These are phyloP conservation scores for Sarcophaga bullata DNA, from an alignment of 1,140 invertebrate species.

Conservation along the genomic window DNA sequence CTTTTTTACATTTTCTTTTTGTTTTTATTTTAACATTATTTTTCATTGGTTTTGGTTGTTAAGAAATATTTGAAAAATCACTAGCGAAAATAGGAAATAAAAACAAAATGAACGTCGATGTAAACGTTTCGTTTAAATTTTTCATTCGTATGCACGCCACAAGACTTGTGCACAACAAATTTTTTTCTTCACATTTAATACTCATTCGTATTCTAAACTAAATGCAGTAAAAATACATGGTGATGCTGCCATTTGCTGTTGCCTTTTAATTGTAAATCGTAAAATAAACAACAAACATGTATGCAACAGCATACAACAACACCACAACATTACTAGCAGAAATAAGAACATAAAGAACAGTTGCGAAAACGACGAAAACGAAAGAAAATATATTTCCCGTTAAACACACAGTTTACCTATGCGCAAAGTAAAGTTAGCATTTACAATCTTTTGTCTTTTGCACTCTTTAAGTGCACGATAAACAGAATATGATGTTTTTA, in stretches of 20 bases:
- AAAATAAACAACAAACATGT: slow-evolving; percentile 7
- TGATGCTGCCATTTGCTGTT: not conserved
- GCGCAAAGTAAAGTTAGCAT: no score
- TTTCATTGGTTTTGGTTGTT: no score
- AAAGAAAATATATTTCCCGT: no score
- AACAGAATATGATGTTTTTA: no score
- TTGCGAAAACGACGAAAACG: not conserved
- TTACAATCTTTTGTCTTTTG: no score
- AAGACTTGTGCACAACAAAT: not conserved
- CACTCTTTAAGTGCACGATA: no score
- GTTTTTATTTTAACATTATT: no score
- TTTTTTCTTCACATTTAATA: not conserved
- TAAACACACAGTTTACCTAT: no score
- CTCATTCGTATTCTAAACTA: not conserved
- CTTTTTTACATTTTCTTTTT: no score
- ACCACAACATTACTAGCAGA: no score
- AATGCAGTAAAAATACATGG: not conserved
- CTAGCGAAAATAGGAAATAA: slow-evolving; percentile 6
- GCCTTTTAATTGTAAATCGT: not conserved
- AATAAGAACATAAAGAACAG: not conserved
- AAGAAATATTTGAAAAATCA: slow-evolving; percentile 23
- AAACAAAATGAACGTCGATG: slow-evolving; percentile 24
- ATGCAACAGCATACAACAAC: not conserved
- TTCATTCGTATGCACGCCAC: slow-evolving; percentile 22
- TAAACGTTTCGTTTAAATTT: slow-evolving; percentile 34